phyloP scores from a whole-genome alignment of 2,888 invertebrate genomes.

The Scelioninae gen. 1 region DNA sequence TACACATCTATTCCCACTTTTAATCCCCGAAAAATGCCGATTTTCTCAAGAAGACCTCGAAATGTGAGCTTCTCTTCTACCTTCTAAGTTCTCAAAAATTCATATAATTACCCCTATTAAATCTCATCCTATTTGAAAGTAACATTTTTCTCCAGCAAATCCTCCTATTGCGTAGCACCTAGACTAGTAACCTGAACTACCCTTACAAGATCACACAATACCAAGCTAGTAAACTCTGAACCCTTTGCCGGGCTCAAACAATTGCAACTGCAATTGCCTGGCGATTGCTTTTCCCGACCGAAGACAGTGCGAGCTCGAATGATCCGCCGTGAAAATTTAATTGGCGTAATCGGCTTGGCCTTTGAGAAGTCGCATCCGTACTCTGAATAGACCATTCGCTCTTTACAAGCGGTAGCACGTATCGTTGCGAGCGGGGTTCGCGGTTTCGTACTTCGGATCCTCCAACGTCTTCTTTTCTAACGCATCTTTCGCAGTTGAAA shows the following conservation, averaged over 20 bases:
- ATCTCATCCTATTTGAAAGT: too few relatives aligned
- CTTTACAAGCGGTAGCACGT: constrained; percentile 2
- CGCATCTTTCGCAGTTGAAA: constrained; percentile 54
- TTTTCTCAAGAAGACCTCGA: too few relatives aligned
- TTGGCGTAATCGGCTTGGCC: constrained; percentile 55
- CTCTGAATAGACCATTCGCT: constrained; percentile 29
- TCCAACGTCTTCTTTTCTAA: constrained; percentile 25
- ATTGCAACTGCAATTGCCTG: neutral
- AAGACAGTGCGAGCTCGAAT: constrained; percentile 8
- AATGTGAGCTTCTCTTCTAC: too few relatives aligned
- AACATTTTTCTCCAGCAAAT: too few relatives aligned
- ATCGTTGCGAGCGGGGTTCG: constrained; percentile 17
- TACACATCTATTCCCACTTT: too few relatives aligned
- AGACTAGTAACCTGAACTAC: too few relatives aligned
- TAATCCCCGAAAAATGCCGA: too few relatives aligned
- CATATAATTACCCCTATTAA: too few relatives aligned
- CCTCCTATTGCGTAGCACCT: too few relatives aligned
- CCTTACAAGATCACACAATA: too few relatives aligned
- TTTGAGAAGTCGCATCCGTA: constrained; percentile 21
- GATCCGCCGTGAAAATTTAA: constrained; percentile 43
- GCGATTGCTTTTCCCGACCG: constrained; percentile 1
- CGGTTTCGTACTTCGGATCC: constrained; percentile 23
- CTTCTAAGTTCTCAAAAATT: too few relatives aligned
- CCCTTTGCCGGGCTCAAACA: constrained; percentile 6
- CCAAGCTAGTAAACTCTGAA: neutral